phyloP scores from a whole-genome alignment of 2,888 invertebrate species.

The Diarsia dahlii region DNA sequence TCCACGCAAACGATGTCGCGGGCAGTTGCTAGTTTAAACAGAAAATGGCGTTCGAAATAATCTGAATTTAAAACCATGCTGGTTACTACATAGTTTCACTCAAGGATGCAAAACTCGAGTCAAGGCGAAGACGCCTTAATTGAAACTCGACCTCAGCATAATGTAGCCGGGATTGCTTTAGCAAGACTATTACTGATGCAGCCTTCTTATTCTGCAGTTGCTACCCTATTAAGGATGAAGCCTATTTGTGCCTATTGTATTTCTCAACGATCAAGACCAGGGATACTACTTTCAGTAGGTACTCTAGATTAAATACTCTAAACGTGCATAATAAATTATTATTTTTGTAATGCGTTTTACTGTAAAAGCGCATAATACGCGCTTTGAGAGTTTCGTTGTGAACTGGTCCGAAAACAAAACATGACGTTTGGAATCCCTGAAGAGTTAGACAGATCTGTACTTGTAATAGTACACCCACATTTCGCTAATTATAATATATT shows the following conservation, averaged over 20 bases:
- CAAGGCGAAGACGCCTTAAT: conserved; percentile 27
- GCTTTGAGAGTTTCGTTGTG: neutral
- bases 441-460: neutral
- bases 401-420: neutral
- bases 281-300: neutral
- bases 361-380: neutral
- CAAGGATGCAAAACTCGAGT: conserved; percentile 11
- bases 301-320: neutral
- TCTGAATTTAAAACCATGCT: neutral
- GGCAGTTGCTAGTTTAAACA: neutral
- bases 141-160: conserved; percentile 31
- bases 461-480: neutral
- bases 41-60: neutral
- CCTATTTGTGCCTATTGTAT: too few species aligned
- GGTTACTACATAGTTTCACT: neutral
- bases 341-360: neutral
- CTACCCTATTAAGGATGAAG: neutral
- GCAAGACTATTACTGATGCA: conserved; percentile 28
- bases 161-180: conserved; percentile 32
- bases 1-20: neutral
- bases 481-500: neutral
- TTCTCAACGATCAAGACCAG: neutral
- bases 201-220: conserved; percentile 3
- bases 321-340: neutral
- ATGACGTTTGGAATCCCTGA: neutral